Base-by-base conservation (phyloP, 2,888 invertebrate species). In the Thyatira batis region DNA sequence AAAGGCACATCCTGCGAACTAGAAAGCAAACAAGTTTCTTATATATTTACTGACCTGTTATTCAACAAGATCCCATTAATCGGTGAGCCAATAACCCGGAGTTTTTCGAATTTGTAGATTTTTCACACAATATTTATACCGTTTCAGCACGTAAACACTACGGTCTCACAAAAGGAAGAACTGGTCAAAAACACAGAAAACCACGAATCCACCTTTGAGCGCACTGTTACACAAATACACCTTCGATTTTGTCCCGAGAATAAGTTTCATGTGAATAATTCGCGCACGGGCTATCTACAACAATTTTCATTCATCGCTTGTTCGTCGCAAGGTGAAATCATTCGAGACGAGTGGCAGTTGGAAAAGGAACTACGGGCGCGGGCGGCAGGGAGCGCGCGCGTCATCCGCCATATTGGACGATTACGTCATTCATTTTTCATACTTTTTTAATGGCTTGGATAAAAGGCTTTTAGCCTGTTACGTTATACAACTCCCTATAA, bases 51-150 rank as follows among this genome's bases (percentile, higher is more conserved):
- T 77, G 76, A 90, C 90, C 90, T 90, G 84, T 82, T 80, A 77
- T 81, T 89, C 84, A 91, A 83, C 89, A 89, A 90, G 84, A 88
- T 90, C 91, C 89, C 91, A 91, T 91, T 85, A 89, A 90, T 84
- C 79, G 81, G 77, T 78, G 70, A 84, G 74, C 78, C 75, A 73
- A 76, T 74, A 75, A 76, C 76, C 83, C 75, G 76, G 76, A 77
- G 76, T 80, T 74, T 74, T 74, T 76, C 65, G 71, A 11, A 48
- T 13, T 48, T 48, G 45, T 48, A 20, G 48, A 48, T 48, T 48
- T 69, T 69, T 72, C 65, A 69, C 66, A 73, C 72, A 71, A 68
- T 78, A 82, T 78, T 80, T 83, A 71, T 66, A 82, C 80, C 72
- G 79, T 79, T 83, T 81, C 69, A 81, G 80, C 85, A 89, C 88